phyloP scores from a whole-genome alignment of 2,888 invertebrate species.

The Ametastegia equiseti region DNA sequence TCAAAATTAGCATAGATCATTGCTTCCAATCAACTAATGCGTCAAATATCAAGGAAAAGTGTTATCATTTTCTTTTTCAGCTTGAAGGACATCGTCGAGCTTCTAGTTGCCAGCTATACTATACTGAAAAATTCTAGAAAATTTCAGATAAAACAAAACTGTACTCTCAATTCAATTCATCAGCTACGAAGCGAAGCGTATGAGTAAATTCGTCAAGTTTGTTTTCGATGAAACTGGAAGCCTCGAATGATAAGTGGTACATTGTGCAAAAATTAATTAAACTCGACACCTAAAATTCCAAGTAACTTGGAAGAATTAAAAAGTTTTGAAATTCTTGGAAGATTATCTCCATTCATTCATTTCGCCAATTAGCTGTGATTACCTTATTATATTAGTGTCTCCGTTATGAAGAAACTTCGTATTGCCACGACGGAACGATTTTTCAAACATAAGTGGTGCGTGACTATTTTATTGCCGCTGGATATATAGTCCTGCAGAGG shows the following conservation, averaged over 20 bases:
- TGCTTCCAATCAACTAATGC: too few relatives aligned
- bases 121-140: background rate
- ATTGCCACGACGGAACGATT: background rate
- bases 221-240: background rate
- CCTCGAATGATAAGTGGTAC: background rate
- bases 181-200: background rate
- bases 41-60: too few relatives aligned
- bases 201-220: background rate
- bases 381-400: background rate
- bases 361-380: background rate
- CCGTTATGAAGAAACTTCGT: background rate
- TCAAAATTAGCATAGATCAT: too few relatives aligned
- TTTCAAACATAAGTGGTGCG: background rate
- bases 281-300: background rate
- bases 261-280: background rate
- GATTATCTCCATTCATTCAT: background rate
- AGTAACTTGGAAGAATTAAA: background rate
- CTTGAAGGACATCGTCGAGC: too few relatives aligned
- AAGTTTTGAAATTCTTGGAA: background rate
- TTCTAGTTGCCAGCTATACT: too few relatives aligned
- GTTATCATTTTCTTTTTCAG: too few relatives aligned
- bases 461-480: background rate
- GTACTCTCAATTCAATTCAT: background rate
- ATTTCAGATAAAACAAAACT: background rate
- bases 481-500: background rate